These are phyloP conservation scores for Labrus mixtus DNA, from an alignment of 2,113 vertebrate species.

Conservation along the genomic window DNA sequence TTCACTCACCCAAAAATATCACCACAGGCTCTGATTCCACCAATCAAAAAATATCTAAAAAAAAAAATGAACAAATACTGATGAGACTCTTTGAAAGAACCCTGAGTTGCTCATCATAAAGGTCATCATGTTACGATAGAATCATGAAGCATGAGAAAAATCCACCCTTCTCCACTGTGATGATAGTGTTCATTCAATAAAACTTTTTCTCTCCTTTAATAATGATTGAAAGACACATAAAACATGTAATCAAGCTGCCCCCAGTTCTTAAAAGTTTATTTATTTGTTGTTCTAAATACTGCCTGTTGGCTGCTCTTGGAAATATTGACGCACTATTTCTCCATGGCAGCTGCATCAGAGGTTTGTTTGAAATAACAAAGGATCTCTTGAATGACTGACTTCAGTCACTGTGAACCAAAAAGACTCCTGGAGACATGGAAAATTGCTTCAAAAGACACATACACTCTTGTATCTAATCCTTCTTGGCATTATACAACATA, in stretches of 20 bases:
- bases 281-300: slow-evolving; percentile 9
- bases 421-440: slow-evolving; percentile 14
- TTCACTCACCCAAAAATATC: slow-evolving; percentile 45
- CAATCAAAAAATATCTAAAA: not conserved
- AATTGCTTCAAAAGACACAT: slow-evolving; percentile 1
- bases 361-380: slow-evolving; percentile 32
- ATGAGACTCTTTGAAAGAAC: slow-evolving; percentile 17
- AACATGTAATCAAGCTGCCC: not conserved
- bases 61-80: slow-evolving; percentile 8
- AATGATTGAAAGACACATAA: not conserved
- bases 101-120: not conserved
- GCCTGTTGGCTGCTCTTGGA: not conserved
- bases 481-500: not conserved
- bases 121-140: not conserved
- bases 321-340: slow-evolving; percentile 12
- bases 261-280: not conserved
- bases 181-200: not conserved
- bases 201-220: not conserved
- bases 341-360: slow-evolving; percentile 2
- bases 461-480: not conserved
- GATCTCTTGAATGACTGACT: slow-evolving; percentile 17
- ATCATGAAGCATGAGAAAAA: not conserved
- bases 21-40: slow-evolving; percentile 16
- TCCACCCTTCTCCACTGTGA: not conserved
- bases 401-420: slow-evolving; percentile 21